Percentiles rank a stretch among this genome's conserved stretches.
Conservation (phyloP, 2,888 invertebrate genomes). For the Oxytorus armatus region DNA sequence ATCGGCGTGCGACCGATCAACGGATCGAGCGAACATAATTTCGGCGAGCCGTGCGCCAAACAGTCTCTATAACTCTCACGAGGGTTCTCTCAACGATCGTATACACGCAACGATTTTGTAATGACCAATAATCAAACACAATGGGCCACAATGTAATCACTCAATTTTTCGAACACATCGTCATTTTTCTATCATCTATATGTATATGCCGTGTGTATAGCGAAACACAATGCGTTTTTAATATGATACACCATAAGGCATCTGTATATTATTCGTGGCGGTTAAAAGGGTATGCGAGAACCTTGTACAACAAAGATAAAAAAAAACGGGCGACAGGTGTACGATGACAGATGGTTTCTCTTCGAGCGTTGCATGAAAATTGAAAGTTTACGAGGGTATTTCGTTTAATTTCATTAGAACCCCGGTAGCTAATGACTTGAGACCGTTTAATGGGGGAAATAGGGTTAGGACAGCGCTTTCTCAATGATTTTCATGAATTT, state of each 20-base stretch:
- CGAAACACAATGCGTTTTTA: constrained; percentile 54
- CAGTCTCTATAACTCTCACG: neutral
- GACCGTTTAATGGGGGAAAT: constrained; percentile 63
- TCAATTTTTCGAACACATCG: neutral
- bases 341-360: constrained; percentile 79
- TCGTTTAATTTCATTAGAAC: constrained; percentile 74
- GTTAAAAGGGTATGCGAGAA: constrained; percentile 31
- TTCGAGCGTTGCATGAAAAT: constrained; percentile 75
- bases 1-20: constrained; percentile 66
- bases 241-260: constrained; percentile 72
- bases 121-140: too few species aligned
- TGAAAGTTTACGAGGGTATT: constrained; percentile 73
- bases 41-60: constrained; percentile 39
- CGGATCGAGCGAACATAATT: constrained; percentile 66
- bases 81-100: neutral
- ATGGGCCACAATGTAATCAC: too few species aligned
- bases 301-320: neutral
- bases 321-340: constrained; percentile 75
- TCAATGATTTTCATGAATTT: too few species aligned
- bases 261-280: constrained; percentile 27
- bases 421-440: constrained; percentile 45
- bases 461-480: too few species aligned
- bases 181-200: neutral
- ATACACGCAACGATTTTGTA: neutral
- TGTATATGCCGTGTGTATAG: neutral